Conservation (phyloP, 2,888 invertebrate genomes). For the Morinoia aosen region DNA sequence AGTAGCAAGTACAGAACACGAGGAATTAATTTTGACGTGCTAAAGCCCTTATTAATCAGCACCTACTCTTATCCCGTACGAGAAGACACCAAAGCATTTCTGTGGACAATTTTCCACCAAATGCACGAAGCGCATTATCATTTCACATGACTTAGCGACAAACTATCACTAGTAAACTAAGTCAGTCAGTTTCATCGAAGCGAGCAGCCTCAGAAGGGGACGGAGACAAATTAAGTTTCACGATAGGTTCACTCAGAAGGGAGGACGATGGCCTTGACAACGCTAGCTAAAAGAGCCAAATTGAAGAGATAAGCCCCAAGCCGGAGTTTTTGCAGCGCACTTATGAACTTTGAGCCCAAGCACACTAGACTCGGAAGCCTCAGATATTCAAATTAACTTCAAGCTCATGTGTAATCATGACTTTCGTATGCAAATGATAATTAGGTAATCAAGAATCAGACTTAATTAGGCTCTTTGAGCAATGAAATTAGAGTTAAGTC, state of each 20-base stretch:
- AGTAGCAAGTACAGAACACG: not conserved
- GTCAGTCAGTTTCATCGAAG: not conserved
- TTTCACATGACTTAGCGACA: no score
- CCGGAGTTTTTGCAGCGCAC: not conserved
- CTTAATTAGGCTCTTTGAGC: conserved; percentile 36
- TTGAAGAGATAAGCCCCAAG: not conserved
- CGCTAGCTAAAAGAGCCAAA: not conserved
- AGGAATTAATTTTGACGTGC: not conserved
- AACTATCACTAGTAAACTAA: not conserved
- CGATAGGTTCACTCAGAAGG: not conserved
- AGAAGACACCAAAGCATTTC: no score
- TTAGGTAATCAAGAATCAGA: conserved; percentile 42
- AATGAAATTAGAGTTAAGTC: conserved; percentile 38
- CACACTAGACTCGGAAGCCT: not conserved
- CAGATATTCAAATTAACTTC: conserved; percentile 33
- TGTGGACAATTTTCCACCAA: no score
- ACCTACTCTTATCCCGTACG: no score
- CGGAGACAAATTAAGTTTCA: not conserved
- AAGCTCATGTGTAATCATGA: conserved; percentile 36
- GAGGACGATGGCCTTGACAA: not conserved
- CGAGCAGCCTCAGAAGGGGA: no score
- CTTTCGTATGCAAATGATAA: conserved; percentile 51
- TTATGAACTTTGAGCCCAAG: not conserved
- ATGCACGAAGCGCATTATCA: no score
- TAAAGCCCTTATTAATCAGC: no score